Evolutionary conservation across 2,113 vertebrate species (phyloP).

Genomic region (Sphyrna mokarran): DNA sequence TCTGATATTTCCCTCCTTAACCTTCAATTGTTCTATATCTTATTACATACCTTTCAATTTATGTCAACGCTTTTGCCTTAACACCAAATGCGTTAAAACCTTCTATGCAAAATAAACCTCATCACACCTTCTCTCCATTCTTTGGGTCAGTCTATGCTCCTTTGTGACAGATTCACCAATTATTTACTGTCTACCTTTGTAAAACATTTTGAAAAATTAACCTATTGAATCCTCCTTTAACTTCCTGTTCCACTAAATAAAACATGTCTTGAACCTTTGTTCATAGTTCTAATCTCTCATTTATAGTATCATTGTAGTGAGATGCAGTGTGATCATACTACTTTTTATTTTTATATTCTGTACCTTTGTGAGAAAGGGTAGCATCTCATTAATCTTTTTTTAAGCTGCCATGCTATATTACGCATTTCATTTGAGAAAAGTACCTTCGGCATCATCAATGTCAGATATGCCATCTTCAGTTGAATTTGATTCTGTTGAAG

Average conservation of each 20-base stretch:
- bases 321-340: neutral
- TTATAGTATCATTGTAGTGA: neutral
- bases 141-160: neutral
- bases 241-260: neutral
- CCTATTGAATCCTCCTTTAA: neutral
- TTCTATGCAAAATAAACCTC: neutral
- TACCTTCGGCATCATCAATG: neutral
- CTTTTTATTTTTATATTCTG: neutral
- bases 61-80: neutral
- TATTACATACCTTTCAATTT: neutral
- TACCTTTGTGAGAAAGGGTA: neutral
- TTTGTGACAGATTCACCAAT: neutral
- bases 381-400: neutral
- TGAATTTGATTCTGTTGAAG: conserved; percentile 18
- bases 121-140: neutral
- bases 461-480: neutral
- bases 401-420: neutral
- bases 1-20: neutral
- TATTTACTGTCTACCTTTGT: neutral
- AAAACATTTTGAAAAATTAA: neutral
- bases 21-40: neutral
- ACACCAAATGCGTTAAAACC: neutral
- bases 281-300: neutral
- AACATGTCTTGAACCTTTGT: neutral
- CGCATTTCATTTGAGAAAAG: neutral